Evolutionary conservation across 2,797 vertebrate species (phyloP), one percentile per base, ranked within the genome.

Genomic region (Thalassophryne amazonica): DNA sequence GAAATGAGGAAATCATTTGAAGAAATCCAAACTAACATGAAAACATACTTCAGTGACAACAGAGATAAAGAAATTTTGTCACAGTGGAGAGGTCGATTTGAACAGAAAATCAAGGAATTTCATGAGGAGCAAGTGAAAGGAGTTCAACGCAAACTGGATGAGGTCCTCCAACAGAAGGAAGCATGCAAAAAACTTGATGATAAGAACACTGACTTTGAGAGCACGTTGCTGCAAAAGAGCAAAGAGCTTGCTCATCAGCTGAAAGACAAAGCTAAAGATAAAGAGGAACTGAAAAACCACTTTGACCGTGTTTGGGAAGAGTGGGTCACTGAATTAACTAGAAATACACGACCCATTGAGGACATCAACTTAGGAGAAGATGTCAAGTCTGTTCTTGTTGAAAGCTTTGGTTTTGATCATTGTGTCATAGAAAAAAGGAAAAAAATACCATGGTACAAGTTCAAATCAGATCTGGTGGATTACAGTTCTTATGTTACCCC

Each of bases 131-230:
- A 20, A 7, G 14, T 69, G 16, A 41, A 0, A 20, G 25, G 0
- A 3, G 4, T 23, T 0, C 16, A 60, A 30, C 24, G 12, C 45
- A 80, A 80, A 48, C 53, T 80, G 31, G 40, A 60, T 30, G 57
- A 60, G 21, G 8, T 74, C 10, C 54, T 76, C 2, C 38, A 63
- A 15, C 62, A 71, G 31, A 76, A 46, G 15, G 51, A 21, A 2
- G 45, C 50, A 1, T 7, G 57, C 24, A 55, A 61, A 52, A 52
- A 43, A n/a, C 6, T 69, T 0, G 43, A 76, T 2, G 40, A 51
- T 0, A 7, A 54, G 13, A 76, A 61, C 1, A 19, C 1, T 9
- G 21, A 33, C 0, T 63, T 63, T 2, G 67, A 74, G 32, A 2
- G 11, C 6, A 40, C 63, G 0, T 12, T 77, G 2, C 23, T 66